Evolutionary conservation across 2,113 vertebrate species (phyloP).

Genomic region (Callocephalon fimbriatum): DNA sequence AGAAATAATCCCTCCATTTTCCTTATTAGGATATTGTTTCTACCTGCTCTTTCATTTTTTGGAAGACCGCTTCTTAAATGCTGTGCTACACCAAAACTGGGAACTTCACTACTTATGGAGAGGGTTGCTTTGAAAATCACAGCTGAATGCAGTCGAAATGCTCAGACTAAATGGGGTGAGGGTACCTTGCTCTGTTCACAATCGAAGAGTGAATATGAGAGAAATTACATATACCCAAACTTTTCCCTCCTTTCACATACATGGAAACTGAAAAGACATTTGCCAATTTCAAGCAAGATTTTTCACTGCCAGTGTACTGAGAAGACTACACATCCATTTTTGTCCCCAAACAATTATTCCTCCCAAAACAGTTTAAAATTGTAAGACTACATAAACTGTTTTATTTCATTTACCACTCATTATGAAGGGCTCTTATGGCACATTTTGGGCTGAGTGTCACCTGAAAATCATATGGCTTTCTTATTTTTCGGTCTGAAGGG

Average conservation of each 20-base stretch:
- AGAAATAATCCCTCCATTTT: not conserved
- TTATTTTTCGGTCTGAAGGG: not conserved
- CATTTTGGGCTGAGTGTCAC: not conserved
- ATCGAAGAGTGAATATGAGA: not conserved
- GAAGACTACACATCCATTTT: accelerated
- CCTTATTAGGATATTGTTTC: not conserved
- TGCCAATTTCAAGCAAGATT: not conserved
- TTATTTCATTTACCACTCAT: not conserved
- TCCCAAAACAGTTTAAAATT: not conserved
- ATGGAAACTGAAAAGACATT: not conserved
- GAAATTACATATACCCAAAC: not conserved
- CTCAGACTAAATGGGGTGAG: accelerated
- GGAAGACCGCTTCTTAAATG: not conserved
- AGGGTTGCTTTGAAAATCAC: not conserved
- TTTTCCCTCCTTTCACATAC: not conserved
- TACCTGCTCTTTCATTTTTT: not conserved
- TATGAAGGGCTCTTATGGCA: not conserved
- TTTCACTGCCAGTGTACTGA: not conserved
- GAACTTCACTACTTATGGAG: not conserved
- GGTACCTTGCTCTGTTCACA: not conserved
- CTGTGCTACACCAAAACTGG: not conserved
- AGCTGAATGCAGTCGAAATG: accelerated
- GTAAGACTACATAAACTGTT: not conserved
- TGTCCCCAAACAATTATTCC: not conserved
- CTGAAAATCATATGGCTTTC: not conserved